phyloP scores from a whole-genome alignment of 2,888 invertebrate species.

The Stenodema calcarata region DNA sequence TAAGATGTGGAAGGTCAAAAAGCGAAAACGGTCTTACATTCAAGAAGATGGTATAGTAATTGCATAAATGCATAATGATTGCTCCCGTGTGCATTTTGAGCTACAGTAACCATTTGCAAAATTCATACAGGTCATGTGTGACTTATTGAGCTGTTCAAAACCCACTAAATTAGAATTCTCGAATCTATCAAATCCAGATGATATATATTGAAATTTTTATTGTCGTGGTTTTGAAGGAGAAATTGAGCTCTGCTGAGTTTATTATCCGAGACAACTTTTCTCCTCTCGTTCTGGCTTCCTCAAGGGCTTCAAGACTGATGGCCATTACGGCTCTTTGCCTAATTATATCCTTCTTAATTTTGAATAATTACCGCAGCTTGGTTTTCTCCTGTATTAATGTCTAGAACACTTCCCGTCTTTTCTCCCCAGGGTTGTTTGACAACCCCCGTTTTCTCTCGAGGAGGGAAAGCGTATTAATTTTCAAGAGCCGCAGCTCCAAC shows the following conservation, averaged over 20 bases:
- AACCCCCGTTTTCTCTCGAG: neutral
- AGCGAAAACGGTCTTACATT: no score
- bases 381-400: constrained; percentile 1
- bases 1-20: no score
- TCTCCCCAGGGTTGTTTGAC: neutral
- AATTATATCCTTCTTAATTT: constrained; percentile 17
- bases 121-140: no score
- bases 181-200: no score
- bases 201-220: no score
- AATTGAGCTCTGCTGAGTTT: neutral
- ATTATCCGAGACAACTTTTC: neutral
- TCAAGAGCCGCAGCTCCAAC: neutral
- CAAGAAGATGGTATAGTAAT: no score
- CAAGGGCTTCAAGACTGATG: neutral
- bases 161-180: no score
- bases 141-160: no score
- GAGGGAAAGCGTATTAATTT: neutral
- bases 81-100: no score
- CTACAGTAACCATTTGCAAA: no score
- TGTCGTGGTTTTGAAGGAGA: neutral
- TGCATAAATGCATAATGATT: no score
- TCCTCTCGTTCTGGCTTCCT: neutral
- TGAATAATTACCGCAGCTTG: constrained; percentile 8
- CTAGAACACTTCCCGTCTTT: neutral
- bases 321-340: neutral